Percentiles rank a stretch among this genome's conserved stretches.
Evolutionary conservation across 2,113 vertebrate species (phyloP).

Genomic region (Lampris megalopsis): DNA sequence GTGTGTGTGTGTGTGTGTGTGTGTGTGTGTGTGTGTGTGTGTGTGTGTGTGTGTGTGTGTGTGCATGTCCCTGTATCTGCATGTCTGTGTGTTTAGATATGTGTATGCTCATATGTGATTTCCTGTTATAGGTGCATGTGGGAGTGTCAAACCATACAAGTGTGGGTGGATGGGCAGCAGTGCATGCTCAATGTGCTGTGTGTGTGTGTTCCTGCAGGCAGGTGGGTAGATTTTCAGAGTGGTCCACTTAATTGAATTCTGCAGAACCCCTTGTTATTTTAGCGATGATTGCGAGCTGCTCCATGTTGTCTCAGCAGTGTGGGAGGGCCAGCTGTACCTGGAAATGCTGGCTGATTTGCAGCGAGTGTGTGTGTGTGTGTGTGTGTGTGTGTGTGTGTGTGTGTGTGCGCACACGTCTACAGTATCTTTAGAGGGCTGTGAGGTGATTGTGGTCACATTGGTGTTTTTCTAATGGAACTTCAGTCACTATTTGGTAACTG

Average conservation of each 20-base stretch:
- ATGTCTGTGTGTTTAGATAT: conserved; percentile 2
- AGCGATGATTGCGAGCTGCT: conserved; percentile 70
- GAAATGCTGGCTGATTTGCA: conserved; percentile 30
- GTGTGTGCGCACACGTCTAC: neutral
- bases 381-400: conserved; percentile 1
- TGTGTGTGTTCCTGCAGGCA: conserved; percentile 49
- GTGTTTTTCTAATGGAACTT: conserved; percentile 66
- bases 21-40: conserved; percentile 4
- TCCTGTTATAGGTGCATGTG: conserved; percentile 43
- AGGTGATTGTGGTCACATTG: conserved; percentile 62
- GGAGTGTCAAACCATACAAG: conserved; percentile 53
- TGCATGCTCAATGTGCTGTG: conserved; percentile 48
- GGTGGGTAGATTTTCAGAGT: conserved; percentile 73
- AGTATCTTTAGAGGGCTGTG: conserved; percentile 13
- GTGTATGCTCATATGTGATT: conserved; percentile 36
- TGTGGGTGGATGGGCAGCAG: conserved; percentile 54
- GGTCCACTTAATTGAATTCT: conserved; percentile 77
- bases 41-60: conserved; percentile 1
- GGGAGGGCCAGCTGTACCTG: conserved; percentile 71
- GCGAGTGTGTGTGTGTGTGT: conserved; percentile 2
- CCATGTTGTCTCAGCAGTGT: conserved; percentile 71
- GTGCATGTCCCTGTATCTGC: neutral
- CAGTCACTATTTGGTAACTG: conserved; percentile 68
- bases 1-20: conserved; percentile 29
- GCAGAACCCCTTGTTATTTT: conserved; percentile 75